phyloP scores from a whole-genome alignment of 2,797 vertebrate species.

The Denticeps clupeoides region DNA sequence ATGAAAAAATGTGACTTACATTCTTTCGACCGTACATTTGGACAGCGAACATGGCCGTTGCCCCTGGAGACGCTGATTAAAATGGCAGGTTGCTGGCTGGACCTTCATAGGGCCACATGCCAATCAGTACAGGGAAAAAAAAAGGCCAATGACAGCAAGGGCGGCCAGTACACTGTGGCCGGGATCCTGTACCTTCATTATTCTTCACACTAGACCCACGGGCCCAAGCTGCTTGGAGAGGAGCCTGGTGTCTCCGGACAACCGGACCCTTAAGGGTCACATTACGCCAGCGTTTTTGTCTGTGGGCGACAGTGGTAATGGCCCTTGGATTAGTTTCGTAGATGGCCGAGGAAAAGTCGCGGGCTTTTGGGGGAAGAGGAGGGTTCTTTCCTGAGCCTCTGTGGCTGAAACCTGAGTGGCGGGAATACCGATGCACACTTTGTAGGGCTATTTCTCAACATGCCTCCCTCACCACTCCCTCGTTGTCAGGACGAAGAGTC shows the following conservation, averaged over 20 bases:
- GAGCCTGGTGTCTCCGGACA: constrained; percentile 33
- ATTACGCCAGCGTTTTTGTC: constrained; percentile 20
- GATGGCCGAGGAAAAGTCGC: constrained; percentile 21
- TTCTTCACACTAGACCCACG: constrained; percentile 29
- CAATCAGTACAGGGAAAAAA: too few relatives aligned
- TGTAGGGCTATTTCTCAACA: constrained; percentile 20
- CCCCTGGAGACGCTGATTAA: too few relatives aligned
- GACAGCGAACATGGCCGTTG: too few relatives aligned
- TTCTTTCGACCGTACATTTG: too few relatives aligned
- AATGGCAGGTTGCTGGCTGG: too few relatives aligned
- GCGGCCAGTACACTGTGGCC: constrained; percentile 27
- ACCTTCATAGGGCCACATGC: too few relatives aligned
- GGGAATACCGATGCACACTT: constrained; percentile 24
- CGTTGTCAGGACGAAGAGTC: too few relatives aligned
- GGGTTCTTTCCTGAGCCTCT: too few relatives aligned
- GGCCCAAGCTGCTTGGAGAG: constrained; percentile 40
- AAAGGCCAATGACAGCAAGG: too few relatives aligned
- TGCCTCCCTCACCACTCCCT: too few relatives aligned
- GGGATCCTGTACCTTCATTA: constrained; percentile 54
- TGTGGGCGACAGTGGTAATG: constrained; percentile 25
- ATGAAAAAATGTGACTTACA: too few relatives aligned
- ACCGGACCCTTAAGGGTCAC: constrained; percentile 31
- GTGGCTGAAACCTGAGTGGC: constrained; percentile 20
- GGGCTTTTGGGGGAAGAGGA: too few relatives aligned
- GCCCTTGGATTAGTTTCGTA: constrained; percentile 22